A percentile compares a stretch with the other conserved stretches of the same genome.
Evolutionary conservation across 2,888 invertebrate genomes (phyloP).

Genomic region (Lycaena phlaeas): DNA sequence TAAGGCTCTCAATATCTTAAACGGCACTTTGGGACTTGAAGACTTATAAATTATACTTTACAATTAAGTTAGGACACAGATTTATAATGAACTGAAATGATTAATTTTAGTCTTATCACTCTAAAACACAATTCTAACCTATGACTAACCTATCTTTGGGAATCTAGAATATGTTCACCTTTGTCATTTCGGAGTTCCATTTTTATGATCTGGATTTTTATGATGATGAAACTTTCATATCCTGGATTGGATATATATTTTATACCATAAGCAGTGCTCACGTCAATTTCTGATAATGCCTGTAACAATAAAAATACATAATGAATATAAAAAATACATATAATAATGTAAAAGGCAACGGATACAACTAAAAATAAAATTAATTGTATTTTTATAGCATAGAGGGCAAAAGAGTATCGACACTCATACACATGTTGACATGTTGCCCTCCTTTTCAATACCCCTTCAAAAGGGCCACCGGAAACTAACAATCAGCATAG

Average conservation of each 20-base stretch:
- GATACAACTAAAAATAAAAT: no score
- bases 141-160: slow-evolving; percentile 14
- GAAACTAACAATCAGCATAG: no score
- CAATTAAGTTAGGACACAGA: slow-evolving; percentile 13
- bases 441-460: no score
- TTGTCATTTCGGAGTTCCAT: background rate
- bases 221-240: background rate
- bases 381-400: no score
- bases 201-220: background rate
- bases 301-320: background rate
- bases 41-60: background rate
- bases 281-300: background rate
- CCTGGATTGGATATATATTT: no score
- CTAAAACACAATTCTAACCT: slow-evolving; percentile 28
- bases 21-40: background rate
- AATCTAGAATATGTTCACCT: slow-evolving; percentile 3
- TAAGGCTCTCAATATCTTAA: slow-evolving; percentile 37
- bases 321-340: no score
- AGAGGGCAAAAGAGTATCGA: no score
- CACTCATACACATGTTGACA: no score
- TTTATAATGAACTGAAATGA: background rate
- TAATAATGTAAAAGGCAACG: no score
- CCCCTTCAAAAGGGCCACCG: no score
- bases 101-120: slow-evolving; percentile 8
- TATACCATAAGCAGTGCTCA: no score